Evolutionary conservation across 2,797 vertebrate species (phyloP).

Genomic region (Chromobotia macracanthus): DNA sequence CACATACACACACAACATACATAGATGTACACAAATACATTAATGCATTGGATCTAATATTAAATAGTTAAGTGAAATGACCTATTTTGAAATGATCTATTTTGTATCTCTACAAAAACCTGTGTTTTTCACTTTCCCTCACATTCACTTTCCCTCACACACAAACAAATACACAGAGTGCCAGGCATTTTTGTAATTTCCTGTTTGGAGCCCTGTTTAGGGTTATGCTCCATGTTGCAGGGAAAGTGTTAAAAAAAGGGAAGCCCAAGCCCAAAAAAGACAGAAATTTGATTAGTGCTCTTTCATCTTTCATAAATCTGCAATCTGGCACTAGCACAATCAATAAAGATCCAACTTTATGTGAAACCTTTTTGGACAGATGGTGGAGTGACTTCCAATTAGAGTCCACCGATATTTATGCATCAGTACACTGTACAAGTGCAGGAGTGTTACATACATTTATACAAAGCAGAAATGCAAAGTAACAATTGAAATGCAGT

Average conservation of each 20-base stretch:
- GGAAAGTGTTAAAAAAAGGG: slow-evolving; percentile 78
- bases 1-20: slow-evolving; percentile 41
- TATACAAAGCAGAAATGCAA: neutral
- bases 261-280: slow-evolving; percentile 77
- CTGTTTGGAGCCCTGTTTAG: slow-evolving; percentile 78
- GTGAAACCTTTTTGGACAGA: slow-evolving; percentile 74
- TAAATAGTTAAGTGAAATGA: neutral
- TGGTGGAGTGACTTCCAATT: slow-evolving; percentile 47
- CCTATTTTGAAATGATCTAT: too few species aligned
- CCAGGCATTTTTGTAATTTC: slow-evolving; percentile 75
- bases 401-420: slow-evolving; percentile 27
- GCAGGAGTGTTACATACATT: slow-evolving; percentile 8
- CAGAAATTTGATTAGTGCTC: slow-evolving; percentile 81
- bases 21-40: slow-evolving; percentile 11
- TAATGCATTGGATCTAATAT: slow-evolving; percentile 31
- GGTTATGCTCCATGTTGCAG: slow-evolving; percentile 71
- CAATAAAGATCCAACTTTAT: slow-evolving; percentile 79
- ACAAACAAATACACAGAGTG: slow-evolving; percentile 39
- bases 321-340: slow-evolving; percentile 77
- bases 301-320: slow-evolving; percentile 82
- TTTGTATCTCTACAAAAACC: too few species aligned
- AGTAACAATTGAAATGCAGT: neutral
- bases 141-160: slow-evolving; percentile 14
- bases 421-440: slow-evolving; percentile 21
- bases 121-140: slow-evolving; percentile 11